A percentile compares a stretch with the other conserved stretches of the same genome.
These are phyloP conservation scores for Chymomyza caudatula DNA, from an alignment of 2,888 invertebrate species.

Conservation along the genomic window DNA sequence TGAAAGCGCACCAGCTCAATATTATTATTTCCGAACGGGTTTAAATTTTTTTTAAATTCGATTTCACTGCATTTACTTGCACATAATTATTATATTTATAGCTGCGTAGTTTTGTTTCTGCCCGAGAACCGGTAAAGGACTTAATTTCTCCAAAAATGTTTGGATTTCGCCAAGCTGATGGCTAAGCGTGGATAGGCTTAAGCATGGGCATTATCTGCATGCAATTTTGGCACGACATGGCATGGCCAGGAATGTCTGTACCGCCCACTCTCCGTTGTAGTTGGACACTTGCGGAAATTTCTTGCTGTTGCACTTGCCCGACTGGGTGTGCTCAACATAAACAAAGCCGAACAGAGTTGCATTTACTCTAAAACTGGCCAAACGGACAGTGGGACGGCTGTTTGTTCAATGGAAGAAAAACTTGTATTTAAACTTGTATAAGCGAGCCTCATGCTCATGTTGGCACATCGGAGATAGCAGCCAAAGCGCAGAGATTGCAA, in stretches of 20 bases:
- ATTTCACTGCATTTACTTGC: slow-evolving; percentile 16
- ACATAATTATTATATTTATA: slow-evolving; percentile 38
- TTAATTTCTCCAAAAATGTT: slow-evolving; percentile 32
- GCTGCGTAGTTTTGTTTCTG: slow-evolving; percentile 9
- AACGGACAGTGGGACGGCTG: slow-evolving; percentile 9
- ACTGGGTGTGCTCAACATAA: slow-evolving; percentile 23
- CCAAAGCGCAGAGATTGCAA: slow-evolving; percentile 23
- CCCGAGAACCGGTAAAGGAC: slow-evolving; percentile 32
- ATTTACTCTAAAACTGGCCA: slow-evolving; percentile 41
- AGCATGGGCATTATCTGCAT: slow-evolving; percentile 61
- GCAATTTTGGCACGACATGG: slow-evolving; percentile 45
- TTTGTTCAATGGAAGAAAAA: slow-evolving; percentile 55
- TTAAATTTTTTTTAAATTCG: too few species aligned
- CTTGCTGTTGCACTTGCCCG: slow-evolving; percentile 26
- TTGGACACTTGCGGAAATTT: slow-evolving; percentile 52
- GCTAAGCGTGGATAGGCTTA: slow-evolving; percentile 50
- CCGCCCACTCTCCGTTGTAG: slow-evolving; percentile 51
- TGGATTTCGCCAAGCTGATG: slow-evolving; percentile 49
- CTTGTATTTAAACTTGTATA: slow-evolving; percentile 46
- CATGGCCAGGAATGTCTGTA: slow-evolving; percentile 45
- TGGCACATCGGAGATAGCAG: slow-evolving; percentile 37
- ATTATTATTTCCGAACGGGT: neutral
- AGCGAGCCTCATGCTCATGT: neutral
- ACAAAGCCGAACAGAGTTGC: slow-evolving; percentile 38
- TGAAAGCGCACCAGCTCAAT: neutral